Base-by-base conservation (phyloP, 2,888 invertebrate species). In the Epinotia bilunana region DNA sequence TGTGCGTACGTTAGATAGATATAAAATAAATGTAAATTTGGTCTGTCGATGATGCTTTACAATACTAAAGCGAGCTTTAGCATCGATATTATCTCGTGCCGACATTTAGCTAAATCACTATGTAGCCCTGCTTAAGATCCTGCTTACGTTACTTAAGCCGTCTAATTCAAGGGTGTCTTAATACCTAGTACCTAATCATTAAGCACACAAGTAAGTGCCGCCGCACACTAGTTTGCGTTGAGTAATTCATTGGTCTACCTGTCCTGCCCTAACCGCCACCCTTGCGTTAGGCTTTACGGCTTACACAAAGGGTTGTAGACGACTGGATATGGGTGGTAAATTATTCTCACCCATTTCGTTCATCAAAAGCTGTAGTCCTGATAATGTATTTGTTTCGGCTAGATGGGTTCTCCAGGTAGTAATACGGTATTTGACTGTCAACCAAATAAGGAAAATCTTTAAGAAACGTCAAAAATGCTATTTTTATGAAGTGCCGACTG, bases 121-220 rank as follows among this genome's bases (percentile, higher is more conserved):
- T 16, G 16, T 49, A 11, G 3, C 16, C 7, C 28, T 16, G 16
- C 6, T 28, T 13, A 28, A 33, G 33, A 6, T n/a, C 28, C 28
- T 16, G 43, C 18, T 62, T 43, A 18, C 18, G 18, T 39, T 62
- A 63, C 57, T 33, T 43, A 57, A 68, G 43, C 68, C 68, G 43
- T 58, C 43, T 68, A 39, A 68, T 68, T 57, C 23, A 57, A 67
- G 39, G 39, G 39, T 67, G 39, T 39, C 67, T 67, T 67, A 55
- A 67, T 55, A 33, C 33, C 67, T 18, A 13, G 55, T 55, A n/a
- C n/a, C n/a, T n/a, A 55, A 67, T 67, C 33, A n/a, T n/a, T n/a
- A n/a, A n/a, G n/a, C n/a, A n/a, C n/a, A n/a, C n/a, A n/a, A 68
- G 57, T 68, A 68, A 68, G 23, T 20, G 67, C 20, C 39, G 43